These are phyloP conservation scores for Carettochelys insculpta DNA, from an alignment of 2,113 vertebrate species.

Conservation along the genomic window DNA sequence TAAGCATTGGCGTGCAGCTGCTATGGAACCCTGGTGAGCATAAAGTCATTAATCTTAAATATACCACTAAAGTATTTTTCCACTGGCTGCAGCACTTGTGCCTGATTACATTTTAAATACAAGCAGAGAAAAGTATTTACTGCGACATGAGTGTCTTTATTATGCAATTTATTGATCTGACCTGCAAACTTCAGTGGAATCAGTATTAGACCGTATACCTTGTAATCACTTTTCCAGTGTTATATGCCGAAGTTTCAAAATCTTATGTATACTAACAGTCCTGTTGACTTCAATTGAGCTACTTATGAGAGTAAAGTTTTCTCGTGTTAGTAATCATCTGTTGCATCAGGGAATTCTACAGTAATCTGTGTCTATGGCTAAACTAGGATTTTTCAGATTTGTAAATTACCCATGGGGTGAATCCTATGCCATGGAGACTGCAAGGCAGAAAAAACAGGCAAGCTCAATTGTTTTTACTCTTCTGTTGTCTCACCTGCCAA, in stretches of 20 bases:
- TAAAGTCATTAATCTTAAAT: neutral
- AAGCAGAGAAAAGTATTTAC: neutral
- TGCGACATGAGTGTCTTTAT: neutral
- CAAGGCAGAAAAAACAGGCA: neutral
- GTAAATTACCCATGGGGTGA: neutral
- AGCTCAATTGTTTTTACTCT: neutral
- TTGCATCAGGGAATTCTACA: neutral
- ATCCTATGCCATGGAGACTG: neutral
- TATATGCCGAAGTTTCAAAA: neutral
- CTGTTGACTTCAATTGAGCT: neutral
- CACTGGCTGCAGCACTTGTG: neutral
- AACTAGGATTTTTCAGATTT: neutral
- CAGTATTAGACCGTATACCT: neutral
- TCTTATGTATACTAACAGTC: neutral
- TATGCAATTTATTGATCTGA: neutral
- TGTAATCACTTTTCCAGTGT: neutral
- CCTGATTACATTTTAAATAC: neutral
- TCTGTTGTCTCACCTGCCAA: neutral
- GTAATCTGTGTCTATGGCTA: neutral
- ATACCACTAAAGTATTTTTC: neutral
- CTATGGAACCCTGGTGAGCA: slow-evolving; percentile 95
- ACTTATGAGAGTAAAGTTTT: neutral
- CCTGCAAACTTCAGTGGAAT: neutral
- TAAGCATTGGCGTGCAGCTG: slow-evolving; percentile 94
- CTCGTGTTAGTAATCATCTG: neutral